Evolutionary conservation across 2,113 vertebrate genomes (phyloP), one percentile per base, ranked within the genome.

Genomic region (western clawed frog (Xenopus tropicalis)): DNA sequence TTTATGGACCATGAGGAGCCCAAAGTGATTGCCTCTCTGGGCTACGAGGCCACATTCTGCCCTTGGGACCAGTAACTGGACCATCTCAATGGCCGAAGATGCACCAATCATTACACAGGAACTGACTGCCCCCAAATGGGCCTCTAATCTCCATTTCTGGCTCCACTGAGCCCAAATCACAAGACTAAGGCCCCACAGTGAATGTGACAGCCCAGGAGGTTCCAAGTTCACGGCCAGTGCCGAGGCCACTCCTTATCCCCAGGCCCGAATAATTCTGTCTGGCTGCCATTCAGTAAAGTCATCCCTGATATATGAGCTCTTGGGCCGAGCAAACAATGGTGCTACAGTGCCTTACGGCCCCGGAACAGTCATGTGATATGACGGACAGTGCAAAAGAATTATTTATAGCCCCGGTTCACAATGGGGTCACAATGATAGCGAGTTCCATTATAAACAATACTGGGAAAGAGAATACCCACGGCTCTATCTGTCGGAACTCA

Each of bases 301-400:
- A 59, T 70, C 57, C 29, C 29, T 70, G 58, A 70, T 61, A 25
- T 42, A 29, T 48, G 69, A 61, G 22, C 57, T 11, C 68, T 12
- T 13, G 37, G 43, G 57, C 69, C 57, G 1, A 46, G 14, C 3
- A 70, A 43, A 70, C 69, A 70, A 70, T 61, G 42, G 57, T n/a
- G 12, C 69, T 51, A 48, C 37, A 68, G 21, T 44, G 25, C 14
- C 16, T 29, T 10, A 59, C 29, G 21, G 29, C 59, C 37, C 14
- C n/a, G 11, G 25, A 29, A 29, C 3, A 29, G 19, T 46, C 56
- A 70, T n/a, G 29, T 61, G 56, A 70, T 43, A 14, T 20, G 54
- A 56, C 24, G 19, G 37, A 59, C 68, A 46, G 14, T 12, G 16
- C 29, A 24, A 59, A 24, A 59, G 1, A 20, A 61, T 57, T 61